These are phyloP conservation scores for Melanotaenia nigrans DNA, from an alignment of 2,797 vertebrate species.

Conservation along the genomic window DNA sequence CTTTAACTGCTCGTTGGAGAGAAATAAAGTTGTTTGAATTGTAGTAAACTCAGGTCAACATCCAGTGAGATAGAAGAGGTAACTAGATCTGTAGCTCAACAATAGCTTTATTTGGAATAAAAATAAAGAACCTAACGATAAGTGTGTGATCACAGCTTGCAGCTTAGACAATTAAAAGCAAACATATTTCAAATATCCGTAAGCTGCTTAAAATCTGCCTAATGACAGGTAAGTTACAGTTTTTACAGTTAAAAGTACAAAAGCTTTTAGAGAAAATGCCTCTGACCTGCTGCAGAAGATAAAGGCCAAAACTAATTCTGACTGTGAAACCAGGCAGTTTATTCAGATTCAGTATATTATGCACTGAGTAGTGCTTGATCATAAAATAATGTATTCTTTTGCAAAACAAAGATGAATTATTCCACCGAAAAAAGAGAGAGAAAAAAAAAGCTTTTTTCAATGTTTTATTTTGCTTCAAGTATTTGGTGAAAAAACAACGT, in stretches of 20 bases:
- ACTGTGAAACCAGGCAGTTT: background rate
- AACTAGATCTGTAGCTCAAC: background rate
- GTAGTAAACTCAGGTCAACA: background rate
- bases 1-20: too few relatives aligned
- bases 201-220: background rate
- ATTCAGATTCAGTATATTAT: slow-evolving; percentile 10
- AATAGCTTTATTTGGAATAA: background rate
- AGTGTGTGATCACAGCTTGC: background rate
- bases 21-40: background rate
- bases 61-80: background rate
- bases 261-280: background rate
- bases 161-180: background rate
- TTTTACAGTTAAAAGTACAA: background rate
- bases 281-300: background rate
- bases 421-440: slow-evolving; percentile 13
- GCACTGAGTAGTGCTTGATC: slow-evolving; percentile 21
- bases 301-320: background rate
- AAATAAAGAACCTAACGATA: background rate
- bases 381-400: slow-evolving; percentile 9
- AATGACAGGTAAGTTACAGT: background rate
- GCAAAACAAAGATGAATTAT: slow-evolving; percentile 24
- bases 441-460: background rate
- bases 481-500: slow-evolving; percentile 45
- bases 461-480: slow-evolving; percentile 39
- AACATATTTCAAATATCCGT: background rate